Evolutionary conservation across 2,113 vertebrate genomes (phyloP).

Genomic region (sheep (Ovis aries)): DNA sequence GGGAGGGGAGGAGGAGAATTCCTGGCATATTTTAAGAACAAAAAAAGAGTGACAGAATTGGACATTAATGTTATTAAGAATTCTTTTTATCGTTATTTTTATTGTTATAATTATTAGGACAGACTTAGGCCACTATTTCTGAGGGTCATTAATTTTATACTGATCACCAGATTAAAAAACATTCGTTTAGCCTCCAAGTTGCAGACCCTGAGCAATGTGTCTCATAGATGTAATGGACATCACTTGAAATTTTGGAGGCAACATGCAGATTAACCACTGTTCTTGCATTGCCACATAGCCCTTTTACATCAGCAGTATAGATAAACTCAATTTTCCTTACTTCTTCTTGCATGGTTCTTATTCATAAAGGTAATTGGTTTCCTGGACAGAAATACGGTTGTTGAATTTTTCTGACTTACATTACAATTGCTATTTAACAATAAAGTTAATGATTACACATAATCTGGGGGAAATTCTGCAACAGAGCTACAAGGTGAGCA

Average conservation of each 20-base stretch:
- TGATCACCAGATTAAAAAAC: not conserved
- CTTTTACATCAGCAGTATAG: not conserved
- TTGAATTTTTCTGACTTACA: not conserved
- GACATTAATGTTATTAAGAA: not conserved
- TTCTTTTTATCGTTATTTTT: not conserved
- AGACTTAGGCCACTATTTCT: not conserved
- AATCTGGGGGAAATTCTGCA: not conserved
- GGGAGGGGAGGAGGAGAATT: not conserved
- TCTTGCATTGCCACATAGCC: not conserved
- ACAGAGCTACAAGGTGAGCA: not conserved
- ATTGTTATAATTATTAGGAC: not conserved
- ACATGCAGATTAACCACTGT: not conserved
- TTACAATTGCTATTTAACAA: not conserved
- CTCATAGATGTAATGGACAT: not conserved
- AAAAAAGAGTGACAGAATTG: not conserved
- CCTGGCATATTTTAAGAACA: not conserved
- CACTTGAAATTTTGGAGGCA: not conserved
- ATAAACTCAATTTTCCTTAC: not conserved
- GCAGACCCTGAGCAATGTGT: not conserved
- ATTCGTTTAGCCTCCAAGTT: not conserved
- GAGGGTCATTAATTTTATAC: not conserved
- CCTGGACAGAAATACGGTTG: not conserved
- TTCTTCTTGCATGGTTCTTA: not conserved
- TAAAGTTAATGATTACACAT: not conserved
- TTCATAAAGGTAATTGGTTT: not conserved